Base-by-base conservation (phyloP, 92 coral and sea anemone species). In the Zoanthus solanderi region DNA sequence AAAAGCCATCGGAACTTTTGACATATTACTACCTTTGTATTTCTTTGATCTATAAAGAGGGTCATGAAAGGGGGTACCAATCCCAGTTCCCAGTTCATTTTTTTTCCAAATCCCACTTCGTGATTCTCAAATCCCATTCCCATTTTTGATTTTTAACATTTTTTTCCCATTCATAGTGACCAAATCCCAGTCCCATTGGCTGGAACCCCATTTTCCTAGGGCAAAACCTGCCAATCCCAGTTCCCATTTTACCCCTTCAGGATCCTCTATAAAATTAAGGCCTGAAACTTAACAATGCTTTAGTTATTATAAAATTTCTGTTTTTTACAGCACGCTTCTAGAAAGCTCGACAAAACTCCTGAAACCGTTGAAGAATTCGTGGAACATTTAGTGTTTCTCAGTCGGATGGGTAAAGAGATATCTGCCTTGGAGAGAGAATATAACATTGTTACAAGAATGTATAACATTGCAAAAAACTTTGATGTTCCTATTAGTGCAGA, bases 351-450 rank as follows among this genome's bases (percentile, higher is more conserved):
- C 82, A 95, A 94, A 89, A 78, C 84, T 66, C 96, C 95, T 42
- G 97, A 91, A 65, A 89, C 91, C 14, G 99, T 97, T 30, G 99
- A 97, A 88, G 96, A 89, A n/a, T 97, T 95, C 85, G 98, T 97
- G 69, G 99, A 95, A 31, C 99, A 96, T 61, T 92, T 97, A 54
- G 89, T 88, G 71, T 93, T 97, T 88, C 83, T 93, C 52, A 86
- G 96, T 44, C 97, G 99, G 18, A 94, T 97, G 91, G 88, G 93
- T 0, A 83, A 89, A 54, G 98, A 97, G 77, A 91, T 97, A 56
- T 71, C 92, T 7, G 71, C 95, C 34, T 87, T 97, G 7, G 99
- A 97, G 84, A 90, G 94, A 34, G 98, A 97, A 77, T 94, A 90
- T 63, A 68, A 77, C 52, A 78, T 92, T 60, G 97, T 97, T 3